Percentiles rank a stretch among this genome's conserved stretches.
Evolutionary conservation across 2,888 invertebrate genomes (phyloP).

Genomic region (Laspeyria flexula): DNA sequence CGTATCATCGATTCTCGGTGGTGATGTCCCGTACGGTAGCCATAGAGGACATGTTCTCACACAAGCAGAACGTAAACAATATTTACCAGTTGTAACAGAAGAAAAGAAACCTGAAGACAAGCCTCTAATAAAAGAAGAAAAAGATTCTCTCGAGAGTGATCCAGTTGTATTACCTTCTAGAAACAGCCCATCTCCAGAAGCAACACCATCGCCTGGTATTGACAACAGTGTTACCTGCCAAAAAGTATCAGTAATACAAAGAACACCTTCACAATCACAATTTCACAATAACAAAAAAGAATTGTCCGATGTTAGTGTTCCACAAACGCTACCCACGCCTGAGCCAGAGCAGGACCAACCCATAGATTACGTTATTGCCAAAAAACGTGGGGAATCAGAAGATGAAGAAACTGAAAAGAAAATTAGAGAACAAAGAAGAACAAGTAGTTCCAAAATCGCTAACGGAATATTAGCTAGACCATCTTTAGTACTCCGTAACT

Average conservation of each 20-base stretch:
- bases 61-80: slow-evolving; percentile 93
- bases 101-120: slow-evolving; percentile 85
- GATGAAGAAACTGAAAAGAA: slow-evolving; percentile 90
- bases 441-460: slow-evolving; percentile 89
- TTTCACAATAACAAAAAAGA: slow-evolving; percentile 81
- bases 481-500: slow-evolving; percentile 83
- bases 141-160: slow-evolving; percentile 87
- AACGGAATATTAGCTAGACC: slow-evolving; percentile 85
- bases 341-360: slow-evolving; percentile 94
- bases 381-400: slow-evolving; percentile 89
- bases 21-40: slow-evolving; percentile 93
- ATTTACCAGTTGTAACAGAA: slow-evolving; percentile 87
- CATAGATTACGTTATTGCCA: slow-evolving; percentile 95
- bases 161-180: slow-evolving; percentile 85
- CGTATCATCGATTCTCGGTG: slow-evolving; percentile 92
- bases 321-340: slow-evolving; percentile 76
- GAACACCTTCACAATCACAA: slow-evolving; percentile 88
- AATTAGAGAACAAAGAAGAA: slow-evolving; percentile 88
- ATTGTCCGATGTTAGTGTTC: slow-evolving; percentile 79
- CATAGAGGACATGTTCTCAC: slow-evolving; percentile 91
- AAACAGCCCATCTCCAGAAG: slow-evolving; percentile 82
- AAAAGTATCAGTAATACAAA: slow-evolving; percentile 92
- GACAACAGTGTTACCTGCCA: slow-evolving; percentile 89
- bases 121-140: slow-evolving; percentile 87
- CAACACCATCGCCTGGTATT: slow-evolving; percentile 87